Percentiles rank a stretch among this genome's conserved stretches.
These are phyloP conservation scores for Epirrhoe alternata DNA, from an alignment of 2,888 invertebrate species.

Conservation along the genomic window DNA sequence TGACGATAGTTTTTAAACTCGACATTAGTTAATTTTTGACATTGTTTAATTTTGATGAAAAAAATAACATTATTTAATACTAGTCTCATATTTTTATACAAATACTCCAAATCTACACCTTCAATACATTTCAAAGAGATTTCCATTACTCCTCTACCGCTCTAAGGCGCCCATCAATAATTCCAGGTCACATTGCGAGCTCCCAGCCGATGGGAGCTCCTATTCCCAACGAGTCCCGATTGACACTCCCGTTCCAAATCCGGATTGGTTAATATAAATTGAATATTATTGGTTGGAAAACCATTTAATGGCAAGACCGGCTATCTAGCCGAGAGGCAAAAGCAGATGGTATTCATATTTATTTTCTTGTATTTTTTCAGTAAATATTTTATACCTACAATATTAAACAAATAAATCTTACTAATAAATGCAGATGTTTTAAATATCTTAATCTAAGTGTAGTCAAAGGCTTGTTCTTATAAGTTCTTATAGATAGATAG, in stretches of 20 bases:
- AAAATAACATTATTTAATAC: too few relatives aligned
- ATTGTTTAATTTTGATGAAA: too few relatives aligned
- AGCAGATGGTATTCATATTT: too few relatives aligned
- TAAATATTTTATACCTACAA: too few relatives aligned
- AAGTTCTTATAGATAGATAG: too few relatives aligned
- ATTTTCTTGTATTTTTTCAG: too few relatives aligned
- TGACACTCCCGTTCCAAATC: slow-evolving; percentile 15
- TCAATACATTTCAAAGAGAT: slow-evolving; percentile 11
- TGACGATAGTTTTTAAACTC: too few relatives aligned
- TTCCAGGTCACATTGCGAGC: slow-evolving; percentile 58
- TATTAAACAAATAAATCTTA: too few relatives aligned
- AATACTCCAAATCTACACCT: background rate
- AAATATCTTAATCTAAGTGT: too few relatives aligned
- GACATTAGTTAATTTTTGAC: too few relatives aligned
- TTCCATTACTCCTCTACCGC: slow-evolving; percentile 10
- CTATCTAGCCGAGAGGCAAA: background rate
- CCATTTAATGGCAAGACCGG: background rate
- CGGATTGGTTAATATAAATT: slow-evolving; percentile 22
- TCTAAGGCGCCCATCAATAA: slow-evolving; percentile 58
- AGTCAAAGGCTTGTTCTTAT: too few relatives aligned
- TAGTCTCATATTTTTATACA: background rate
- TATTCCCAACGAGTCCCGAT: slow-evolving; percentile 22
- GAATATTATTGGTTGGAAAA: slow-evolving; percentile 10
- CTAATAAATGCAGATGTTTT: too few relatives aligned
- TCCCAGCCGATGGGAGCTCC: slow-evolving; percentile 26